These are phyloP conservation scores for Oryzaephilus surinamensis DNA, from an alignment of 1,140 invertebrate genomes.

Conservation along the genomic window DNA sequence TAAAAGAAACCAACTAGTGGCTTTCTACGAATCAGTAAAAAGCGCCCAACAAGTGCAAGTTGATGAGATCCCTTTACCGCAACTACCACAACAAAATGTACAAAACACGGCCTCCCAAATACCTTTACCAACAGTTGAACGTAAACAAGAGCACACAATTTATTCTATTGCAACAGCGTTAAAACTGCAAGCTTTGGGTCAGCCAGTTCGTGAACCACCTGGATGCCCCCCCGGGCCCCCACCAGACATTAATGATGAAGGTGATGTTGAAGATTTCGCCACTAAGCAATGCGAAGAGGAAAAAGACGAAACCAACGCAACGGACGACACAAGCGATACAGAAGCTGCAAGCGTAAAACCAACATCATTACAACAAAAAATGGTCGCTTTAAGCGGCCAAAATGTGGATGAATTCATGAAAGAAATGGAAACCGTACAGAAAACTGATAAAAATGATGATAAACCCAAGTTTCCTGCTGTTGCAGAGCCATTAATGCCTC, in stretches of 20 bases:
- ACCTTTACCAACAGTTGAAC: constrained; percentile 51
- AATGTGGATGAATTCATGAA: constrained; percentile 89
- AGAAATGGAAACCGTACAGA: constrained; percentile 78
- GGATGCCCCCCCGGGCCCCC: constrained; percentile 81
- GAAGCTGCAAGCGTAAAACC: constrained; percentile 50
- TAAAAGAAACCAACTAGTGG: constrained; percentile 70
- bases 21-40: constrained; percentile 89
- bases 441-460: too few species aligned
- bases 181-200: constrained; percentile 32
- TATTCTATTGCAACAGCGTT: constrained; percentile 35
- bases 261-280: constrained; percentile 45
- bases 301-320: constrained; percentile 23
- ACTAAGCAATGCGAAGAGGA: constrained; percentile 18
- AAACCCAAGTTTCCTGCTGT: constrained; percentile 43
- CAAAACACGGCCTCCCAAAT: constrained; percentile 59
- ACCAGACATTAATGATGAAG: constrained; percentile 55
- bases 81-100: constrained; percentile 36
- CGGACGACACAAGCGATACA: constrained; percentile 15
- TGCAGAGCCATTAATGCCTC: constrained; percentile 24
- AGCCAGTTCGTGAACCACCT: constrained; percentile 51
- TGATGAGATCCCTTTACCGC: constrained; percentile 92
- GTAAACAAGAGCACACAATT: constrained; percentile 36
- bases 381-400: constrained; percentile 76
- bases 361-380: constrained; percentile 67
- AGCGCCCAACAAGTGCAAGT: constrained; percentile 91